phyloP scores from a whole-genome alignment of 2,888 invertebrate species.

The Bellardia pandia region DNA sequence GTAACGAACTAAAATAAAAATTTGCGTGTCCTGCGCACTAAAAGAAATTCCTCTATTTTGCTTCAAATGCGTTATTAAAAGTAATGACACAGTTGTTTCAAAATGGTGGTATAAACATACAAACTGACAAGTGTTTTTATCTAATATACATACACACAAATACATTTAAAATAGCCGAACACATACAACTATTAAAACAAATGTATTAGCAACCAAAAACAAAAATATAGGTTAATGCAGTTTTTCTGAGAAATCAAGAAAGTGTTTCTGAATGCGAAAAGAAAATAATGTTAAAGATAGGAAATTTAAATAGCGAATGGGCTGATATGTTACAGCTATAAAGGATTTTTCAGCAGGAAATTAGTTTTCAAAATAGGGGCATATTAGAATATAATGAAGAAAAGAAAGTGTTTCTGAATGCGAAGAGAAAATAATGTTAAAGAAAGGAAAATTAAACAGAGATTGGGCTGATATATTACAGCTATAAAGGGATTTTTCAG shows the following conservation, averaged over 20 bases:
- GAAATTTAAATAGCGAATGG: too few species aligned
- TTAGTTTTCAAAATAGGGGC: too few species aligned
- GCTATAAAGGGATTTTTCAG: too few species aligned
- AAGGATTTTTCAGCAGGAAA: too few species aligned
- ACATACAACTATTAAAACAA: background rate
- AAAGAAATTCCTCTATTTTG: constrained; percentile 40
- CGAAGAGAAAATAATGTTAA: too few species aligned
- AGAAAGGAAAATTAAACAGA: too few species aligned
- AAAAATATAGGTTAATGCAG: constrained; percentile 57
- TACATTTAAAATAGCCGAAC: background rate
- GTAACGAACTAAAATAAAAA: constrained; percentile 14
- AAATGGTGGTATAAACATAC: constrained; percentile 44
- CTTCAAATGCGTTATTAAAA: constrained; percentile 22
- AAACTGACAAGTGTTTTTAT: background rate
- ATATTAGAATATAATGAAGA: too few species aligned
- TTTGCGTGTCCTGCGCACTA: constrained; percentile 69
- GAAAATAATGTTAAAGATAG: background rate
- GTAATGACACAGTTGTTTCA: constrained; percentile 56
- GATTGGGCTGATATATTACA: too few species aligned
- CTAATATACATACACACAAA: background rate
- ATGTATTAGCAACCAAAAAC: background rate
- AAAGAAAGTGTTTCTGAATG: too few species aligned
- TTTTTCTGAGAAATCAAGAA: background rate
- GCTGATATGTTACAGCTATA: too few species aligned
- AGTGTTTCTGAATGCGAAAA: background rate